phyloP scores from a whole-genome alignment of 2,888 invertebrate genomes.

The Tupiocoris notatus region DNA sequence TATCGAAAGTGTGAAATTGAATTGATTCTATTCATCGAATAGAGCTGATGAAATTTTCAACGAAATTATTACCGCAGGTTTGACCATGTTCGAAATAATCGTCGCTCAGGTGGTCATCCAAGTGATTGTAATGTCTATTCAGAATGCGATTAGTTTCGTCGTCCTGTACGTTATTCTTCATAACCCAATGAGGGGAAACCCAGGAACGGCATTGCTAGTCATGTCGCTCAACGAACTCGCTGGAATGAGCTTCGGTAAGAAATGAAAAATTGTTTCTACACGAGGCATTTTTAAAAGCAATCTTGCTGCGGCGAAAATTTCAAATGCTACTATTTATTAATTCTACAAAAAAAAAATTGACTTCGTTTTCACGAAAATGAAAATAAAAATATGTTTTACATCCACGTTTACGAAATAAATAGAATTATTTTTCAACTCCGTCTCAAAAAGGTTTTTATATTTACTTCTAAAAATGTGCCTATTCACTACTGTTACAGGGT shows the following conservation, averaged over 20 bases:
- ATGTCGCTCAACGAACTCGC: conserved; percentile 49
- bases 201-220: conserved; percentile 47
- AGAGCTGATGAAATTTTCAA: neutral
- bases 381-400: no score
- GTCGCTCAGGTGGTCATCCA: conserved; percentile 50
- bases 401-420: no score
- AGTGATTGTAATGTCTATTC: conserved; percentile 50
- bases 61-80: conserved; percentile 36
- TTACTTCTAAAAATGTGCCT: neutral
- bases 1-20: neutral
- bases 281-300: no score
- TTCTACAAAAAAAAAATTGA: no score
- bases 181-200: conserved; percentile 48
- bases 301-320: no score
- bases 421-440: no score
- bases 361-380: no score
- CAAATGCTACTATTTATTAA: no score
- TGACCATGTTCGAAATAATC: conserved; percentile 50
- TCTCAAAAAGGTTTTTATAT: no score
- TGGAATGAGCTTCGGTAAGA: conserved; percentile 51
- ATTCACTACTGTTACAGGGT: conserved; percentile 47
- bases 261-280: no score
- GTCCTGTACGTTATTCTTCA: conserved; percentile 50
- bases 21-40: neutral
- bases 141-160: conserved; percentile 50